phyloP scores from a whole-genome alignment of 2,113 vertebrate genomes.

The Aptenodytes forsteri region DNA sequence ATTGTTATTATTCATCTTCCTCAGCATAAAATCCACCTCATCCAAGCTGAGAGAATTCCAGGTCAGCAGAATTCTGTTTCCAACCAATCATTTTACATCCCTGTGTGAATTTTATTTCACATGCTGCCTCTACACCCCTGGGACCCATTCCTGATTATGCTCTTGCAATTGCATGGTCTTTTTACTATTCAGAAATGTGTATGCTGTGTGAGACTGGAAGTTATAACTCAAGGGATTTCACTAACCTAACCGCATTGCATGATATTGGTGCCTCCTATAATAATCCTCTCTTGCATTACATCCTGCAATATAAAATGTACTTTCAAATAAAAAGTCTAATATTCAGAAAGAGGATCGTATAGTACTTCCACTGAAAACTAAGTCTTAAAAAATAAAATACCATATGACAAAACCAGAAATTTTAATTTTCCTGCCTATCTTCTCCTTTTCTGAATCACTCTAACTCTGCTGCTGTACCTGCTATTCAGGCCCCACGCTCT shows the following conservation, averaged over 20 bases:
- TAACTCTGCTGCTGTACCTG: background rate
- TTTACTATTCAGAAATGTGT: constrained; percentile 16
- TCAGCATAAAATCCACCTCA: background rate
- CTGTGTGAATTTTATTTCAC: constrained; percentile 11
- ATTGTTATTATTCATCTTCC: constrained; percentile 18
- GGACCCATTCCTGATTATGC: background rate
- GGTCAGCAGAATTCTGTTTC: constrained; percentile 12
- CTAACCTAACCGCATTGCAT: background rate
- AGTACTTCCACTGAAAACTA: background rate
- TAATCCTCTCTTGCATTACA: background rate
- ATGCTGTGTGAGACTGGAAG: constrained; percentile 17
- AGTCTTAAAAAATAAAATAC: background rate
- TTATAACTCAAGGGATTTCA: constrained; percentile 34
- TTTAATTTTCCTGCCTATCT: background rate
- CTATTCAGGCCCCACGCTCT: background rate
- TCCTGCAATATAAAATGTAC: background rate
- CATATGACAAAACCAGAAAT: background rate
- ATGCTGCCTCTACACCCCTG: background rate
- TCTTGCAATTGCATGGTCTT: constrained; percentile 16
- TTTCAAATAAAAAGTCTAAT: constrained; percentile 2
- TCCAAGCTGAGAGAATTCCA: constrained; percentile 9
- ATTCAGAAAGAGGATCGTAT: background rate
- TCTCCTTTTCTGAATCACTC: background rate
- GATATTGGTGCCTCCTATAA: background rate
- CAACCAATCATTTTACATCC: constrained; percentile 12